These are phyloP conservation scores for Sardina pilchardus DNA, from an alignment of 2,113 vertebrate genomes.

Conservation along the genomic window DNA sequence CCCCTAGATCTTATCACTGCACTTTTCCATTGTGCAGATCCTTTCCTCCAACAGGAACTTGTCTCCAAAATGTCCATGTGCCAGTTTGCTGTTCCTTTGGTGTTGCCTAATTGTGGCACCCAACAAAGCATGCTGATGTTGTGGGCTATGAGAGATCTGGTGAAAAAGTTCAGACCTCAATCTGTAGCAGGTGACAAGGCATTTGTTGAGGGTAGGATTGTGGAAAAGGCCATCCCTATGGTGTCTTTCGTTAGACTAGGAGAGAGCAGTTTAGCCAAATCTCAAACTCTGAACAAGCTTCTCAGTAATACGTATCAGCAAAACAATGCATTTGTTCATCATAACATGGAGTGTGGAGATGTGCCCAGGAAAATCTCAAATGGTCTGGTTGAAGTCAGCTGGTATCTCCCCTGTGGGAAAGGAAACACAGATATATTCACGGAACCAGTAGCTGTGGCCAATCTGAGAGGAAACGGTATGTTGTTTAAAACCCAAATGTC, in stretches of 20 bases:
- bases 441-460: conserved; percentile 65
- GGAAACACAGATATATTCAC: conserved; percentile 20
- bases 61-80: too few relatives aligned
- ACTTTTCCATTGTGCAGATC: conserved; percentile 37
- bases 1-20: conserved; percentile 71
- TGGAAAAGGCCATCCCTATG: conserved; percentile 58
- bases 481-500: conserved; percentile 58
- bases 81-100: too few relatives aligned
- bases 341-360: conserved; percentile 46
- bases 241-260: conserved; percentile 62
- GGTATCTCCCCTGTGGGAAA: conserved; percentile 64
- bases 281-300: conserved; percentile 65
- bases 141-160: conserved; percentile 64
- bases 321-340: conserved; percentile 62
- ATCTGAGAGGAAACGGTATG: conserved; percentile 64
- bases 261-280: conserved; percentile 63
- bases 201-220: conserved; percentile 30
- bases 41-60: too few relatives aligned
- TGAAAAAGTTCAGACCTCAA: conserved; percentile 46
- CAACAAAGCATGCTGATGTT: conserved; percentile 63
- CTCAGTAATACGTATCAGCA: conserved; percentile 56
- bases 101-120: conserved; percentile 59
- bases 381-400: conserved; percentile 67
- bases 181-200: neutral
- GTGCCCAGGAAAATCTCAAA: conserved; percentile 63